Percentiles rank a stretch among this genome's conserved stretches.
phyloP scores from a whole-genome alignment of 2,797 vertebrate species.

The Clarias pachynema region DNA sequence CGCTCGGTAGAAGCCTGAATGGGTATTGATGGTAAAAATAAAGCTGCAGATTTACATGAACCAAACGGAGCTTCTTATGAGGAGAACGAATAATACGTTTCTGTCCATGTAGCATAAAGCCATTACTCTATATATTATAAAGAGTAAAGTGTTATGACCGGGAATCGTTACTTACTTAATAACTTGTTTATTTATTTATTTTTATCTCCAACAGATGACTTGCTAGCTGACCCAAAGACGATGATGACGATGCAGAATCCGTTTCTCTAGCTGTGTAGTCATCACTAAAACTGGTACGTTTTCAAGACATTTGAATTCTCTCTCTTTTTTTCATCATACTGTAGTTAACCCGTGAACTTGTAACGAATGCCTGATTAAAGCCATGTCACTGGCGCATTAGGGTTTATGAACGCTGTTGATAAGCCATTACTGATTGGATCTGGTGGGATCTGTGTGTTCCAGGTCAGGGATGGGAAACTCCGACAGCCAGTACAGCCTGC shows the following conservation, averaged over 20 bases:
- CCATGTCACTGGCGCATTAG: not conserved
- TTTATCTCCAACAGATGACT: conserved; percentile 64
- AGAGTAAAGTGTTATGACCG: too few relatives aligned
- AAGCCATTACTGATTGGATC: not conserved
- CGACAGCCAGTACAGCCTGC: conserved; percentile 90
- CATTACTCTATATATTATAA: too few relatives aligned
- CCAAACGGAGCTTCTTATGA: too few relatives aligned
- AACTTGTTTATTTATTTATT: not conserved
- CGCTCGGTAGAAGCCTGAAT: conserved; percentile 57
- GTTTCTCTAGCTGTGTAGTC: conserved; percentile 31
- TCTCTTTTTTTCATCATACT: not conserved
- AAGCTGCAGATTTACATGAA: not conserved
- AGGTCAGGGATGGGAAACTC: conserved; percentile 90
- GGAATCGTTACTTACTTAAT: not conserved
- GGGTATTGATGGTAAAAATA: conserved; percentile 23
- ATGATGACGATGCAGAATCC: conserved; percentile 44
- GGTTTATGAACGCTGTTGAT: not conserved
- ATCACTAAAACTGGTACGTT: conserved; percentile 23
- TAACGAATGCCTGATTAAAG: conserved; percentile 36
- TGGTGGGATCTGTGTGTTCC: conserved; percentile 46
- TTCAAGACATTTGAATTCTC: not conserved
- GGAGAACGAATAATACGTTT: not conserved
- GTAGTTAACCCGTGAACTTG: conserved; percentile 30
- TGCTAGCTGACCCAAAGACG: conserved; percentile 49
- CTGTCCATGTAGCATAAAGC: not conserved